phyloP scores from a whole-genome alignment of 2,797 vertebrate genomes.

The Acipenser oxyrinchus region DNA sequence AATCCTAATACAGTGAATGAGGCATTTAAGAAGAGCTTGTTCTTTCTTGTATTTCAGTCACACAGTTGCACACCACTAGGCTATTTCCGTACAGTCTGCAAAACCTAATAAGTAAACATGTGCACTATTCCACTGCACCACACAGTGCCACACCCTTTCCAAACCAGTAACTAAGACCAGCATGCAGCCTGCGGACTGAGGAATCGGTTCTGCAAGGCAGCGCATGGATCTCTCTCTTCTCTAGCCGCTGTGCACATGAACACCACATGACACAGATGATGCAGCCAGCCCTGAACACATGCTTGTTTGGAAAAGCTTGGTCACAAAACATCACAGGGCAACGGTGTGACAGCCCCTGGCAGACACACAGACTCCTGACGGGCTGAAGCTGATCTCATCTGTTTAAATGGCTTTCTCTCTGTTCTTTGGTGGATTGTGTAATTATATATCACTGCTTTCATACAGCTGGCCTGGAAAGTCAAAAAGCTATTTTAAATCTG shows the following conservation, averaged over 20 bases:
- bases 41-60: too few species aligned
- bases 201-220: slow-evolving; percentile 2
- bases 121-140: too few species aligned
- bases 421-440: slow-evolving; percentile 63
- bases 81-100: too few species aligned
- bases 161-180: background rate
- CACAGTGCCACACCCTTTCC: too few species aligned
- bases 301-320: background rate
- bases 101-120: too few species aligned
- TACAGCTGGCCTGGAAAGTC: background rate
- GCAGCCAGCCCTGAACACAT: background rate
- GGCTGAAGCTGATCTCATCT: background rate
- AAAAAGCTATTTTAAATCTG: background rate
- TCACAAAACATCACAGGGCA: background rate
- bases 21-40: too few species aligned
- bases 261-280: background rate
- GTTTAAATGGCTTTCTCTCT: slow-evolving; percentile 20
- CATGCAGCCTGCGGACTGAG: background rate
- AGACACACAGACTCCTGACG: background rate
- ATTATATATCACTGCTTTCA: background rate
- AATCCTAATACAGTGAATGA: too few species aligned
- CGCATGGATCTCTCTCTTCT: background rate
- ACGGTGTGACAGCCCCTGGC: background rate
- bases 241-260: background rate
- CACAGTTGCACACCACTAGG: too few species aligned